Evolutionary conservation across 2,113 vertebrate species (phyloP), one percentile per base, ranked within the genome.

Genomic region (Scomber japonicus): DNA sequence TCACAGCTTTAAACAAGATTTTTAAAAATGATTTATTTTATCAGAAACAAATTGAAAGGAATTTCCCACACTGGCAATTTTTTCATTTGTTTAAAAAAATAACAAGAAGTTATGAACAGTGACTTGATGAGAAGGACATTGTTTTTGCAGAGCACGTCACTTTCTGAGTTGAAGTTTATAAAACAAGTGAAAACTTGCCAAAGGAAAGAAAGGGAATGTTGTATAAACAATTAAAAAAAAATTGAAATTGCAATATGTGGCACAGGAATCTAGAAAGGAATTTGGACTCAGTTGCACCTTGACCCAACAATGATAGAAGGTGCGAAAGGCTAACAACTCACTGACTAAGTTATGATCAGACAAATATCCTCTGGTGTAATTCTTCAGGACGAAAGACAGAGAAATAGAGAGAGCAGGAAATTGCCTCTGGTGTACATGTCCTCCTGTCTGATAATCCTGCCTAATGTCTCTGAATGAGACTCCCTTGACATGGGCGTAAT

Each of bases 381-480:
- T 86, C 0, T 1, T 64, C 74, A 71, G 16, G 8, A 48, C 27
- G 21, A 49, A 9, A 35, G 53, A 24, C 46, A 14, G 5, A 24
- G 63, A 53, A 15, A 45, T 14, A 55, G 17, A n/a, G 45, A 71
- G 12, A 8, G 12, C 66, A 44, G 67, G 30, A 57, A 86, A 84
- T 82, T 55, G 72, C 80, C 80, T 85, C 78, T 72, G 82, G 88
- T 89, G 79, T 75, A 78, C 78, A 91, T 78, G 63, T 86, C 76
- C 70, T 75, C 68, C 53, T 80, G 74, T 91, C 78, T 84, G 72
- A 71, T 83, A 72, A 78, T 83, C 63, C 63, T n/a, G 35, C 57
- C 63, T 83, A 56, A 49, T 89, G 81, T 69, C 65, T 81, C 88
- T 89, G 75, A 87, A 71, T 13, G 51, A 88, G 75, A 57, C 78